Conservation (phyloP, 1,140 invertebrate genomes). For the Proctacanthus coquilletti region DNA sequence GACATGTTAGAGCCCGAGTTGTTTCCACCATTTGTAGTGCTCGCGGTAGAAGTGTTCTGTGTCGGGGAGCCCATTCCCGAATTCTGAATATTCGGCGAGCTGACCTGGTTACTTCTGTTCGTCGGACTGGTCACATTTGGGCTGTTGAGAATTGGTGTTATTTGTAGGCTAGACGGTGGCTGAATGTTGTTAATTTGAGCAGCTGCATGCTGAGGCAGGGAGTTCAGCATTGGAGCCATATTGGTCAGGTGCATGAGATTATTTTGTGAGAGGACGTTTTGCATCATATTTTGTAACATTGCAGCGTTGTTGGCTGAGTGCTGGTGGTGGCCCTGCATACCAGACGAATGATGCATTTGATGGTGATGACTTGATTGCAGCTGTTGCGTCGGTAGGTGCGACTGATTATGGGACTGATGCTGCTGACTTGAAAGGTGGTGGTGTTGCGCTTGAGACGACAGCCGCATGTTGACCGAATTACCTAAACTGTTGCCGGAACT, state of each 20-base stretch:
- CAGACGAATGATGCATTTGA: background rate
- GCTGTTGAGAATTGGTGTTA: conserved; percentile 5
- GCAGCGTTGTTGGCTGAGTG: background rate
- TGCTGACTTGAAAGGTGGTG: conserved; percentile 1
- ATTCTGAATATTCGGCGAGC: too few species aligned
- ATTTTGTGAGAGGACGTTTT: conserved; percentile 3
- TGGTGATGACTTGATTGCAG: conserved; percentile 2
- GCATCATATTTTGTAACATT: conserved; percentile 5
- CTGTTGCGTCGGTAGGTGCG: background rate
- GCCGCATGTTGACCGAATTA: too few species aligned
- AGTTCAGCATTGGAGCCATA: conserved; percentile 7
- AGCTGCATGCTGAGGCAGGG: conserved; percentile 8
- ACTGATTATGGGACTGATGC: background rate
- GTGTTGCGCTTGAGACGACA: background rate
- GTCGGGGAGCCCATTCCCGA: background rate
- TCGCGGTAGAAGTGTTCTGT: background rate
- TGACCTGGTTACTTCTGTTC: conserved; percentile 17
- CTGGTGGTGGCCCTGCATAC: too few species aligned
- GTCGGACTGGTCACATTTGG: conserved; percentile 18
- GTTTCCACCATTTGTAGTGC: background rate
- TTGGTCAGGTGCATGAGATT: conserved; percentile 22
- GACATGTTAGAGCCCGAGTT: background rate
- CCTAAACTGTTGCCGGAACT: too few species aligned
- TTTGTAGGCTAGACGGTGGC: conserved; percentile 13
- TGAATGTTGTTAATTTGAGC: conserved; percentile 4